Base-by-base conservation (phyloP, 2,888 invertebrate species). In the Cantharis nigra region DNA sequence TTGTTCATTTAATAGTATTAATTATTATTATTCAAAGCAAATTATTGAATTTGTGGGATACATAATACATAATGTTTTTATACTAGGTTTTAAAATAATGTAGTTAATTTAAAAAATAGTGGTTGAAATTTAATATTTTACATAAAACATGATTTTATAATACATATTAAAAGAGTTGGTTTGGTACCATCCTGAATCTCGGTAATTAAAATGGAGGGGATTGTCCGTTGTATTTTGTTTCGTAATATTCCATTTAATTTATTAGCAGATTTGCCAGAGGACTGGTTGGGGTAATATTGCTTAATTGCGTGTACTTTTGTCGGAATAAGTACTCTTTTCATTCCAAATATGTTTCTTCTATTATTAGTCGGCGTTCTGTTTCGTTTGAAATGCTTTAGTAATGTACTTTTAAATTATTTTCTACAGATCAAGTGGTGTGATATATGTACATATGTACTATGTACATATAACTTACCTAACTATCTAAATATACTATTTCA, bases 301-400 rank as follows among this genome's bases (percentile, higher is more conserved):
- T 78, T 78, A 78, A 78, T 78, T 78, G 78, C 78, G 72, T 75
- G 75, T 78, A 78, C 78, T 78, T 78, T 78, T 70, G 72, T 63
- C 33, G 75, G 72, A 75, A 78, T 73, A 78, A 78, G 78, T 78
- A 75, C 75, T 75, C 78, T 78, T 74, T 78, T 78, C 75, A 75
- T 75, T 67, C 71, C 70, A 74, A 72, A 49, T 49, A 49, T 75
- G 72, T 72, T 70, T 78, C 64, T 72, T 73, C 72, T 26, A 72
- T 76, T 76, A 75, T 78, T 78, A 78, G 78, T 78, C 70, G 78
- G 75, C 63, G 65, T 67, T 71, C 76, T 74, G 72, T 79, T 80
- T 79, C 80, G 79, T 80, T 80, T 80, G 80, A 78, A 78, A 82
- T 80, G 80, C 81, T 82, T 81, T 81, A 79, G 80, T 81, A 78